phyloP scores from a whole-genome alignment of 2,888 invertebrate genomes.

The Tinea trinotella region DNA sequence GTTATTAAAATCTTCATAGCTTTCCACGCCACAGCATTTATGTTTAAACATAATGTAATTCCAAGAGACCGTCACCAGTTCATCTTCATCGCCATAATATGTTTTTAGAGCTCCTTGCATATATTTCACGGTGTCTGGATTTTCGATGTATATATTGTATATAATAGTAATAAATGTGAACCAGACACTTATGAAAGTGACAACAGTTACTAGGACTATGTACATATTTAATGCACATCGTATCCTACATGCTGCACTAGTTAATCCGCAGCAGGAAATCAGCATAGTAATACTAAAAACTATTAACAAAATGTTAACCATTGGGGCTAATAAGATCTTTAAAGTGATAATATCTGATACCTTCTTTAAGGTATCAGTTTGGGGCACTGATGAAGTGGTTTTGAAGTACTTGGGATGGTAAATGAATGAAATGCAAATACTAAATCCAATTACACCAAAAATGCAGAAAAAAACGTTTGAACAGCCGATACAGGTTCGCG shows the following conservation, averaged over 20 bases:
- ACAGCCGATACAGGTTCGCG: slow-evolving; percentile 56
- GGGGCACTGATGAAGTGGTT: no score
- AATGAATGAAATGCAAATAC: slow-evolving; percentile 49
- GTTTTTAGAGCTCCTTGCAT: slow-evolving; percentile 34
- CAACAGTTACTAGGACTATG: slow-evolving; percentile 42
- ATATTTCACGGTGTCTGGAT: slow-evolving; percentile 34
- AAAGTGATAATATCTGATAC: slow-evolving; percentile 50
- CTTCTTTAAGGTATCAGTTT: slow-evolving; percentile 33
- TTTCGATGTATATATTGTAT: slow-evolving; percentile 49
- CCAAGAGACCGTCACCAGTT: slow-evolving; percentile 46
- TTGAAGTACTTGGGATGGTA: slow-evolving; percentile 51
- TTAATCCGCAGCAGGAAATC: slow-evolving; percentile 55
- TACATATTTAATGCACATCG: slow-evolving; percentile 57
- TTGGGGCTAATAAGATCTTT: slow-evolving; percentile 45
- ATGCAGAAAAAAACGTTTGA: slow-evolving; percentile 50
- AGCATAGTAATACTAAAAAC: slow-evolving; percentile 40
- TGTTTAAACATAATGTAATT: slow-evolving; percentile 49
- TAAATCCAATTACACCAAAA: slow-evolving; percentile 35
- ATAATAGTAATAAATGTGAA: slow-evolving; percentile 47
- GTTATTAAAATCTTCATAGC: slow-evolving; percentile 41
- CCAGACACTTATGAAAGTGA: slow-evolving; percentile 42
- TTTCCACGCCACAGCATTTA: slow-evolving; percentile 50
- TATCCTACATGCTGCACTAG: slow-evolving; percentile 52
- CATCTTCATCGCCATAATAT: slow-evolving; percentile 48
- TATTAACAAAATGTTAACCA: slow-evolving; percentile 45